Percentiles rank a stretch among this genome's conserved stretches.
phyloP scores from a whole-genome alignment of 2,113 vertebrate species.

The Mesocricetus auratus region DNA sequence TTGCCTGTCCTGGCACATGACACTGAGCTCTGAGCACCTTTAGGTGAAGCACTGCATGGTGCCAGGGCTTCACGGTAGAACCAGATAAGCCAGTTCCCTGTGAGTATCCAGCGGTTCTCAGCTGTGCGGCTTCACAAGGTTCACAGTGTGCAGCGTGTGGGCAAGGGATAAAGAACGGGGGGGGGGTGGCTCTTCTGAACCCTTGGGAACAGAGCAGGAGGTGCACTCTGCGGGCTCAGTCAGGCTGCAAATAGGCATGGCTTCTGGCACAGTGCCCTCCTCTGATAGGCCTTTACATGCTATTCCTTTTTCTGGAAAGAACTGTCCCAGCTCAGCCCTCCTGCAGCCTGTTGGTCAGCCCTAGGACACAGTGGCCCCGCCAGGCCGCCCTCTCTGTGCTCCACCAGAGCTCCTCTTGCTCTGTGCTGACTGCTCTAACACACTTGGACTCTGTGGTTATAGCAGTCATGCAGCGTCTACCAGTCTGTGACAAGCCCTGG shows the following conservation, averaged over 20 bases:
- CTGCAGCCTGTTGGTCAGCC: not conserved
- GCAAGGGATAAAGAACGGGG: not conserved
- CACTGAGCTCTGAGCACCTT: not conserved
- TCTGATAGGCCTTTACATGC: not conserved
- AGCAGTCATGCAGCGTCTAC: not conserved
- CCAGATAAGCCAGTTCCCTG: not conserved
- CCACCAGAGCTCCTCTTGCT: not conserved
- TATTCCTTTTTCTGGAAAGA: not conserved
- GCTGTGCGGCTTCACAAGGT: not conserved
- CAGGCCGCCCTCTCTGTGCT: not conserved
- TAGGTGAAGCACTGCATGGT: not conserved
- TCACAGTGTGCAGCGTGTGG: not conserved
- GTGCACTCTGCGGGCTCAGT: not conserved
- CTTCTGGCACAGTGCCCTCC: not conserved
- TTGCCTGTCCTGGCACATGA: not conserved
- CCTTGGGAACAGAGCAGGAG: not conserved
- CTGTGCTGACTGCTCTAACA: not conserved
- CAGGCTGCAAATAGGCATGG: not conserved
- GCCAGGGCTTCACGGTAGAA: not conserved
- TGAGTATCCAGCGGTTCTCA: not conserved
- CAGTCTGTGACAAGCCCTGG: conserved; percentile 29
- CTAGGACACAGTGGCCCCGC: not conserved
- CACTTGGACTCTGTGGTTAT: not conserved
- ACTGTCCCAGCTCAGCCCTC: not conserved
- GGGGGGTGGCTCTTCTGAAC: not conserved